Evolutionary conservation across 1,140 invertebrate species (phyloP).

Genomic region (Psix sp.): DNA sequence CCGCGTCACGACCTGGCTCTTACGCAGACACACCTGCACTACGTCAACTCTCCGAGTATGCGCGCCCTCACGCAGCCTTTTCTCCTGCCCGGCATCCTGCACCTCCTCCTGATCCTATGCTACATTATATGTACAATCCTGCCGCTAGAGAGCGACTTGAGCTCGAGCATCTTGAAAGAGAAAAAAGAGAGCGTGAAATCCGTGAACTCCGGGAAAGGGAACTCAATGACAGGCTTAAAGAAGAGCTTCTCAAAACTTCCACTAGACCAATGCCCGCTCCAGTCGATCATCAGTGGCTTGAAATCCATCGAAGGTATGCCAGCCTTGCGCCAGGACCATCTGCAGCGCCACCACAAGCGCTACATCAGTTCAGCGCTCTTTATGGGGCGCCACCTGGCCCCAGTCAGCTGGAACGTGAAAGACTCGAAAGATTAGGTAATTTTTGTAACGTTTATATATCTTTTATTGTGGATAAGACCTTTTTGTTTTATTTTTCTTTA

Average conservation of each 20-base stretch:
- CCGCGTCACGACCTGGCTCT: slow-evolving; percentile 63
- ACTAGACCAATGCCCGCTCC: slow-evolving; percentile 81
- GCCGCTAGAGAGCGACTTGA: slow-evolving; percentile 87
- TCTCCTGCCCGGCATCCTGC: slow-evolving; percentile 82
- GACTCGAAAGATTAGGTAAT: slow-evolving; percentile 86
- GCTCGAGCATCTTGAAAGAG: slow-evolving; percentile 87
- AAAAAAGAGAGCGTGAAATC: slow-evolving; percentile 90
- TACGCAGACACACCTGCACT: slow-evolving; percentile 95
- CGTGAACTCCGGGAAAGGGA: slow-evolving; percentile 90
- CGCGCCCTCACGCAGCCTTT: slow-evolving; percentile 92
- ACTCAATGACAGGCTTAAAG: slow-evolving; percentile 88
- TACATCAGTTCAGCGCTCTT: slow-evolving; percentile 79
- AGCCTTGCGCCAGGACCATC: slow-evolving; percentile 72
- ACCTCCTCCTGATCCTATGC: slow-evolving; percentile 83
- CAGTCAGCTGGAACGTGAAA: slow-evolving; percentile 90
- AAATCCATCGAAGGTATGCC: slow-evolving; percentile 86
- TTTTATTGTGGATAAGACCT: slow-evolving; percentile 12
- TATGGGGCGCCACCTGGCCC: slow-evolving; percentile 80
- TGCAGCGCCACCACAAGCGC: slow-evolving; percentile 76
- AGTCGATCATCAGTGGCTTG: slow-evolving; percentile 94
- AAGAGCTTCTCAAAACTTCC: slow-evolving; percentile 87
- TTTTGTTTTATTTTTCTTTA: slow-evolving; percentile 14
- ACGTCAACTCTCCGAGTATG: slow-evolving; percentile 92
- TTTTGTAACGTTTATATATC: slow-evolving; percentile 67
- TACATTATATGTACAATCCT: slow-evolving; percentile 88